Conservation (phyloP, 2,113 vertebrate genomes). For the Corythaeola cristata region DNA sequence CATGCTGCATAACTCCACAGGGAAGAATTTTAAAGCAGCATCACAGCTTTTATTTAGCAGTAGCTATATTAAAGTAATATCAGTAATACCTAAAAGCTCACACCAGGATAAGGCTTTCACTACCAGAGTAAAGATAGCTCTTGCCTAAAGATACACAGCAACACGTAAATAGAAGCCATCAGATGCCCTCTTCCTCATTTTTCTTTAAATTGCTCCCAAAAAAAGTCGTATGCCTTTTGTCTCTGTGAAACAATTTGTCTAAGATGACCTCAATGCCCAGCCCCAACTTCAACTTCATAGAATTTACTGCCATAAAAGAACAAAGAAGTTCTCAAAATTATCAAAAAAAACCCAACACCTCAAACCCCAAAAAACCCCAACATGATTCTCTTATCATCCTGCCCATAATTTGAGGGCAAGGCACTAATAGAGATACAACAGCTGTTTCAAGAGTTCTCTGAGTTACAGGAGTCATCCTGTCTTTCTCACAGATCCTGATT, state of each 20-base stretch:
- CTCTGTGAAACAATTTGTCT: not conserved
- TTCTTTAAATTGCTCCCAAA: not conserved
- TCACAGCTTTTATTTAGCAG: not conserved
- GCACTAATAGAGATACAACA: not conserved
- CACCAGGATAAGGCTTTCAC: not conserved
- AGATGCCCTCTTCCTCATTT: not conserved
- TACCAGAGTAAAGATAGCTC: not conserved
- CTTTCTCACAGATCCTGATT: not conserved
- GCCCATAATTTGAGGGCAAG: not conserved
- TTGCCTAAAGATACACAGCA: not conserved
- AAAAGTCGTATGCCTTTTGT: not conserved
- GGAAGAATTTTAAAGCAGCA: not conserved
- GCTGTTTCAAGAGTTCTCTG: not conserved
- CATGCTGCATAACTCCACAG: not conserved
- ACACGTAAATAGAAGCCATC: not conserved
- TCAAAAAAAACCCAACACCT: not conserved
- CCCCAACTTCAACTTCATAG: not conserved
- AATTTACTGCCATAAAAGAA: not conserved
- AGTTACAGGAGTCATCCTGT: not conserved
- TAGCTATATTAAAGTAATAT: not conserved
- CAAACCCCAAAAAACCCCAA: not conserved
- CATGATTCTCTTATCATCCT: not conserved
- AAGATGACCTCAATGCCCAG: not conserved
- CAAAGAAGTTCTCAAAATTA: not conserved
- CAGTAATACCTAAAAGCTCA: not conserved